These are phyloP conservation scores for Andrena hattorfiana DNA, from an alignment of 2,888 invertebrate species.

Conservation along the genomic window DNA sequence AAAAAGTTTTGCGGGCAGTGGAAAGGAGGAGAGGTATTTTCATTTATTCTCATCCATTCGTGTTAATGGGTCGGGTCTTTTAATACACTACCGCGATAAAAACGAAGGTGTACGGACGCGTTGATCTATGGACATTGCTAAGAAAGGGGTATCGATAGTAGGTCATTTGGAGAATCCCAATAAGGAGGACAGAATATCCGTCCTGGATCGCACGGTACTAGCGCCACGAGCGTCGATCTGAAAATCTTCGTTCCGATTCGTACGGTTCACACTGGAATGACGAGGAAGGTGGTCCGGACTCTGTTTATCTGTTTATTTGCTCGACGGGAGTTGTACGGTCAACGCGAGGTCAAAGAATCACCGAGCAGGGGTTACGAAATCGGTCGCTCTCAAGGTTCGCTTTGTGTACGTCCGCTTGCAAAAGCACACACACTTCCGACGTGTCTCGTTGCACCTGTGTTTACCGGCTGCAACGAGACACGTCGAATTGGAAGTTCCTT, in stretches of 20 bases:
- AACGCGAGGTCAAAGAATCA: constrained; percentile 17
- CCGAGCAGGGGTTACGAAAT: constrained; percentile 59
- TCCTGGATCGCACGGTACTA: no score
- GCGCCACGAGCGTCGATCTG: no score
- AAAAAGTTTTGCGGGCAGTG: background rate
- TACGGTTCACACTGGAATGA: no score
- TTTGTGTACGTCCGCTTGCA: constrained; percentile 51
- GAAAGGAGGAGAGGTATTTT: background rate
- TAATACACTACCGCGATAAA: background rate
- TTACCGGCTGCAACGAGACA: constrained; percentile 65
- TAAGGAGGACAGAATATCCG: no score
- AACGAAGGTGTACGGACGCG: background rate
- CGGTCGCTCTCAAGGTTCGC: constrained; percentile 59
- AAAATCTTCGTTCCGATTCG: no score
- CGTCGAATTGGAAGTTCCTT: constrained; percentile 71
- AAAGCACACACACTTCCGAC: constrained; percentile 61
- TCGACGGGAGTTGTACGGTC: background rate
- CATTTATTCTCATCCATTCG: constrained; percentile 4
- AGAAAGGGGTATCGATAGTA: background rate
- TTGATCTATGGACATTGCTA: background rate
- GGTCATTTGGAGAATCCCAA: background rate
- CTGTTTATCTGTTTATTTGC: no score
- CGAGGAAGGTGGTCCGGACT: no score
- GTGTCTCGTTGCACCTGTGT: constrained; percentile 68
- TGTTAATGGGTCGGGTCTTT: constrained; percentile 8